phyloP scores from a whole-genome alignment of 64 coral and sea anemone genomes.

The Astreopora myriophthalma region DNA sequence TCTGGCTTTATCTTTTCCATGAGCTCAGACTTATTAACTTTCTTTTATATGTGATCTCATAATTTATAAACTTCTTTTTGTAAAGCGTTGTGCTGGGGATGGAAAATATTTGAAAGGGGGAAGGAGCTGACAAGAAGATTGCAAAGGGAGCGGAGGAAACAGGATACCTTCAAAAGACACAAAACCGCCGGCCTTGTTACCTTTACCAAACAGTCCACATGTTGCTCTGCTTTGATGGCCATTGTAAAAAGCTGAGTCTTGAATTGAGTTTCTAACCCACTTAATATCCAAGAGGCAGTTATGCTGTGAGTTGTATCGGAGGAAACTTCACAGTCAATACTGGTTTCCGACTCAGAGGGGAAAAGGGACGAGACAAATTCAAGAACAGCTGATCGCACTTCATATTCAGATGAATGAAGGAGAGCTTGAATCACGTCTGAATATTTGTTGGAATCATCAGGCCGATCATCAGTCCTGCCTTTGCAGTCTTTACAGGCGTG shows the following conservation, averaged over 20 bases:
- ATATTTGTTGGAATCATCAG: neutral
- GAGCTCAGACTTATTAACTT: too few relatives aligned
- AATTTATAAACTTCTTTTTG: neutral
- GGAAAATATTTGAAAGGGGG: too few relatives aligned
- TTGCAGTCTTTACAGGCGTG: neutral
- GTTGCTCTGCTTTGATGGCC: conserved; percentile 49
- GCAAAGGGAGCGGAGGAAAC: too few relatives aligned
- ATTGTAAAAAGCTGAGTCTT: conserved; percentile 26
- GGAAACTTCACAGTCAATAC: neutral
- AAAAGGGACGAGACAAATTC: conserved; percentile 9
- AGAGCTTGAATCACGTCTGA: conserved; percentile 30
- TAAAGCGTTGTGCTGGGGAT: neutral
- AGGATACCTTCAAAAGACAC: neutral
- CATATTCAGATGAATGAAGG: conserved; percentile 37
- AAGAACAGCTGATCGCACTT: conserved; percentile 57
- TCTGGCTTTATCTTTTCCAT: too few relatives aligned
- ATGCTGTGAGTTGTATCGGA: neutral
- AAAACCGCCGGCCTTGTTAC: neutral
- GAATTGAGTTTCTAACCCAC: neutral
- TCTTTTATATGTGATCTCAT: too few relatives aligned
- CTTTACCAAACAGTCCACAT: conserved; percentile 48
- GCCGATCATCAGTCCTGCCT: neutral
- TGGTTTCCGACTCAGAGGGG: neutral
- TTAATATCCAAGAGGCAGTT: neutral
- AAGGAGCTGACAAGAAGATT: neutral